These are phyloP conservation scores for Philotrypesis tridentata DNA, from an alignment of 1,140 invertebrate species.

Conservation along the genomic window DNA sequence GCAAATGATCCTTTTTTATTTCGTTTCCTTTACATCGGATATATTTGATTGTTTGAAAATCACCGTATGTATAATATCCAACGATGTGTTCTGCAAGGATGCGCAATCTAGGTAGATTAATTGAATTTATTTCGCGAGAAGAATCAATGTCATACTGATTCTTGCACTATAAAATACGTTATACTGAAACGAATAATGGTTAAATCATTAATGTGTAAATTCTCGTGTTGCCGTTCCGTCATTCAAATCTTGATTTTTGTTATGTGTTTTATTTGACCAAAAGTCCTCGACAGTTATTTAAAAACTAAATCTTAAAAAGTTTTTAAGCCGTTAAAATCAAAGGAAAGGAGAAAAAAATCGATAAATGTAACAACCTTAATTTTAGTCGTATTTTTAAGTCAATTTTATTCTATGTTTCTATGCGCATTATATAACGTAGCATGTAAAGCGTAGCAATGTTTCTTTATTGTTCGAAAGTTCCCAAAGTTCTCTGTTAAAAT, in stretches of 20 bases:
- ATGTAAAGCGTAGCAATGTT: not conserved
- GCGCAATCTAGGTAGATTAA: slow-evolving; percentile 17
- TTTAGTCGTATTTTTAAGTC: slow-evolving; percentile 23
- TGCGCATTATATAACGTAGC: not conserved
- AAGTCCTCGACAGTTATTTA: not conserved
- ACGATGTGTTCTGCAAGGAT: slow-evolving; percentile 17
- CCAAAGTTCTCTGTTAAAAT: slow-evolving; percentile 34
- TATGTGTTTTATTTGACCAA: not conserved
- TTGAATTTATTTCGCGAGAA: not conserved
- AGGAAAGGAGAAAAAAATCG: not conserved
- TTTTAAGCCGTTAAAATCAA: not conserved
- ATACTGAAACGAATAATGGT: not conserved
- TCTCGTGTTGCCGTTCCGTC: not conserved
- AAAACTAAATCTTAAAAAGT: not conserved
- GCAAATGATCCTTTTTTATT: slow-evolving; percentile 14
- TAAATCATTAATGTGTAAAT: slow-evolving; percentile 18
- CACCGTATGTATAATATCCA: slow-evolving; percentile 8
- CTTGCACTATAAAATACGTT: not conserved
- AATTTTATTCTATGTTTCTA: not conserved
- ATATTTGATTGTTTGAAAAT: slow-evolving; percentile 6
- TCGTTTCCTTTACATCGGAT: not conserved
- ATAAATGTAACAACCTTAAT: not conserved
- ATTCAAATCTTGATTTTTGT: not conserved
- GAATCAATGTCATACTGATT: not conserved
- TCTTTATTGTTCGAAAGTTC: slow-evolving; percentile 34